These are phyloP conservation scores for Andrena praecox DNA, from an alignment of 2,888 invertebrate species.

Conservation along the genomic window DNA sequence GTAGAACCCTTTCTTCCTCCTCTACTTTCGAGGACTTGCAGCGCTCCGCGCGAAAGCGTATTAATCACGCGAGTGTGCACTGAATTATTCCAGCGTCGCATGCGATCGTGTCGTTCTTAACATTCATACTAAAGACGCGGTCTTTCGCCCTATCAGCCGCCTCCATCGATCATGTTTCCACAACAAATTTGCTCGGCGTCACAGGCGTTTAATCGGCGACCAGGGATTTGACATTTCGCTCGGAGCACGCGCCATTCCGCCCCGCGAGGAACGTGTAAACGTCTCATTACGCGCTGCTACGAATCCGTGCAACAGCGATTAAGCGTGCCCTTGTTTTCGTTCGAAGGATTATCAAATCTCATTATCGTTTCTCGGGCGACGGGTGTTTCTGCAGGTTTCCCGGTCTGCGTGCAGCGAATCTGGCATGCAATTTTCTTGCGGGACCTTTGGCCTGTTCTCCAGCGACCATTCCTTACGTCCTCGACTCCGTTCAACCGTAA, in stretches of 20 bases:
- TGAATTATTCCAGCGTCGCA: constrained; percentile 41
- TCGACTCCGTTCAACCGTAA: not conserved
- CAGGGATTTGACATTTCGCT: not conserved
- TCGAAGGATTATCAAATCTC: constrained; percentile 24
- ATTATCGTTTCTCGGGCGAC: constrained; percentile 21
- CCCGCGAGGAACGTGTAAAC: not conserved
- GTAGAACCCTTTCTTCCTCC: not conserved
- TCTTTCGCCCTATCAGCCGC: constrained; percentile 13
- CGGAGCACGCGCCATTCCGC: not conserved
- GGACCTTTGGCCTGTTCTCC: not conserved
- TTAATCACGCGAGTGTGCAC: constrained; percentile 14
- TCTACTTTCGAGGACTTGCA: not conserved
- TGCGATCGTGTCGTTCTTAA: constrained; percentile 43
- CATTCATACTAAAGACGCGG: constrained; percentile 17
- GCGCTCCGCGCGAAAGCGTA: not conserved
- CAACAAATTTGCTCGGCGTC: constrained; percentile 16
- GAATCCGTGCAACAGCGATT: not conserved
- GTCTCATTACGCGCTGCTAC: not conserved
- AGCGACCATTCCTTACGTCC: not conserved
- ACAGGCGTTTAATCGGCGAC: constrained; percentile 6
- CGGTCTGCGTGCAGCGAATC: constrained; percentile 28
- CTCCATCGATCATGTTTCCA: constrained; percentile 21
- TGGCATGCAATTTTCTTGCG: constrained; percentile 50
- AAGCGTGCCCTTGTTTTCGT: constrained; percentile 30
- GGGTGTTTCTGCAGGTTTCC: constrained; percentile 20